Conservation (phyloP, 2,888 invertebrate species). For the Noctua pronuba region DNA sequence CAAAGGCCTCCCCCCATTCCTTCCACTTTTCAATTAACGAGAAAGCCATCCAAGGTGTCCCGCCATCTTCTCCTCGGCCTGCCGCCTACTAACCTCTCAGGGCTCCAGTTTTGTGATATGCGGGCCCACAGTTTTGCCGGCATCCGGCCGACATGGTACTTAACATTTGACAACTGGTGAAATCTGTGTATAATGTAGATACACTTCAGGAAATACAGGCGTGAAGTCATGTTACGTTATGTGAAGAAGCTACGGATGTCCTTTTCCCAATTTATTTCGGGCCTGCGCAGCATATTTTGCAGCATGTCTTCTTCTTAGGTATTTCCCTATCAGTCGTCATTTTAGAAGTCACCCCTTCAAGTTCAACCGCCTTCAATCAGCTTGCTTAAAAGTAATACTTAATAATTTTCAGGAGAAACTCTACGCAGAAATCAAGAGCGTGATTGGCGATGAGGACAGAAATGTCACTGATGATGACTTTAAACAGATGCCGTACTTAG, state of each 20-base stretch:
- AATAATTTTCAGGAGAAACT: slow-evolving; percentile 78
- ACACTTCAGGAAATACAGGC: not conserved
- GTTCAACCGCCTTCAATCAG: not conserved
- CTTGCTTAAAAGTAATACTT: not conserved
- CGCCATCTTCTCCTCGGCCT: too few relatives aligned
- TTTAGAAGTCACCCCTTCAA: not conserved
- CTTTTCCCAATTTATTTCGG: not conserved
- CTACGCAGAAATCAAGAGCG: slow-evolving; percentile 77
- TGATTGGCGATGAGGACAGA: slow-evolving; percentile 76
- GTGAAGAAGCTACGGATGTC: not conserved
- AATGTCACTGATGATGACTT: slow-evolving; percentile 78
- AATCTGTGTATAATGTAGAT: too few relatives aligned
- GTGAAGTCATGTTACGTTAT: not conserved
- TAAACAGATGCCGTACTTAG: slow-evolving; percentile 82
- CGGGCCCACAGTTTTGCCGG: too few relatives aligned
- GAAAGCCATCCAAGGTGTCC: too few relatives aligned
- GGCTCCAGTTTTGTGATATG: too few relatives aligned
- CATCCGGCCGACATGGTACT: too few relatives aligned
- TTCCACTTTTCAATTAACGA: too few relatives aligned
- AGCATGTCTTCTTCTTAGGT: not conserved
- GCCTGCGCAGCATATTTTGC: not conserved
- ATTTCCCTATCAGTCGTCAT: not conserved
- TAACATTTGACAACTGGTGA: too few relatives aligned
- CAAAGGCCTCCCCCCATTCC: too few relatives aligned
- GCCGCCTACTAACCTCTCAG: too few relatives aligned